A percentile compares a stretch with the other conserved stretches of the same genome.
phyloP scores from a whole-genome alignment of 53 echinoderm and acorn worm species.

The Zoroaster sp. region DNA sequence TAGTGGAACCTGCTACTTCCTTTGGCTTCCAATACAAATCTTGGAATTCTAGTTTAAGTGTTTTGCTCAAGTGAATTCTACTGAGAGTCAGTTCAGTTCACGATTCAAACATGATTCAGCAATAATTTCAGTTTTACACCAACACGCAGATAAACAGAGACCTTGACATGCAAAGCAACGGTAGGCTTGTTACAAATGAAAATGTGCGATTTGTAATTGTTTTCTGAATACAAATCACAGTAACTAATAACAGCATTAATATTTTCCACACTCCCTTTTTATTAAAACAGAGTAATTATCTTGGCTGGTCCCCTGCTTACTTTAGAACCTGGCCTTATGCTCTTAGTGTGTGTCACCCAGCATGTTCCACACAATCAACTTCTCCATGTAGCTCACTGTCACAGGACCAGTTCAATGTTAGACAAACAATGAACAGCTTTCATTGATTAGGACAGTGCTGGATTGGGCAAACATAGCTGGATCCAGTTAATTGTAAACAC shows the following conservation, averaged over 20 bases:
- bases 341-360: not conserved
- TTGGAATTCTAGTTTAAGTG: not conserved
- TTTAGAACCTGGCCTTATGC: not conserved
- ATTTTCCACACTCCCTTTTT: not conserved
- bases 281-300: not conserved
- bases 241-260: not conserved
- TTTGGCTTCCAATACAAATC: not conserved
- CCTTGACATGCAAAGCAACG: not conserved
- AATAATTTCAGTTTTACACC: not conserved
- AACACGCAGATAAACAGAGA: too few species aligned
- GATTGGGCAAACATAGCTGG: conserved; percentile 48
- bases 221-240: too few species aligned
- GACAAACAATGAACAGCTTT: conserved; percentile 14
- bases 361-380: conserved; percentile 2
- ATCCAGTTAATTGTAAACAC: conserved; percentile 44
- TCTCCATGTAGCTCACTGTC: too few species aligned
- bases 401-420: not conserved
- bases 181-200: not conserved
- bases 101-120: not conserved
- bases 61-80: not conserved
- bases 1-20: not conserved
- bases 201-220: too few species aligned
- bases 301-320: not conserved
- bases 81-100: not conserved
- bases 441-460: conserved; percentile 36